Evolutionary conservation across 2,797 vertebrate species (phyloP).

Genomic region (Sebastes hopkinsi): DNA sequence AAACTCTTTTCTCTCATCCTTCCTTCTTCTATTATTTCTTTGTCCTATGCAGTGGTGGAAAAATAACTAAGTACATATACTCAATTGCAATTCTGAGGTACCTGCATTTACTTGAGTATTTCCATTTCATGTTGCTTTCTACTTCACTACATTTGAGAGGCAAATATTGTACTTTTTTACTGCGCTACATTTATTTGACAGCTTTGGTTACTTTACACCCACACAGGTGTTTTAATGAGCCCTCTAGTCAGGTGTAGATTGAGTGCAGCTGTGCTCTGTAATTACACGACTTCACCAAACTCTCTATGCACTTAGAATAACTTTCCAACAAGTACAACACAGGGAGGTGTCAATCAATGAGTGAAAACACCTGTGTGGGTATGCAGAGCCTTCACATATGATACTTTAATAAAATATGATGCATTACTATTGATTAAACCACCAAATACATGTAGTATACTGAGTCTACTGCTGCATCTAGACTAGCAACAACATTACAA

Average conservation of each 20-base stretch:
- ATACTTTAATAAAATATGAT: neutral
- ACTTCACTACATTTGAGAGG: neutral
- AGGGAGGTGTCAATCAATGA: too few relatives aligned
- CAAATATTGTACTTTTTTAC: neutral
- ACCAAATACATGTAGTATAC: too few relatives aligned
- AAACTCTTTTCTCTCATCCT: neutral
- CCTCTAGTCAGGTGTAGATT: neutral
- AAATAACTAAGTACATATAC: neutral
- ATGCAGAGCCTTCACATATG: too few relatives aligned
- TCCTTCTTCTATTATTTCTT: neutral
- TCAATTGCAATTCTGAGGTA: neutral
- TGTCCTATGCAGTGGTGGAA: neutral
- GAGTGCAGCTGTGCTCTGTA: neutral
- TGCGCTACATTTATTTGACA: neutral
- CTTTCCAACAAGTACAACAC: too few relatives aligned
- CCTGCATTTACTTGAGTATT: neutral
- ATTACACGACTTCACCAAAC: too few relatives aligned
- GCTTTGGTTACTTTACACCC: too few relatives aligned
- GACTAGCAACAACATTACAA: neutral
- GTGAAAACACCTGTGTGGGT: too few relatives aligned
- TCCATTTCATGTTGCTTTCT: neutral
- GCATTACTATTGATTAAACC: neutral
- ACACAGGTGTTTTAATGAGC: neutral
- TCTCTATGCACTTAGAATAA: too few relatives aligned
- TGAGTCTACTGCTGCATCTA: neutral